Evolutionary conservation across 1,140 invertebrate species (phyloP).

Genomic region (Metaphire vulgaris): DNA sequence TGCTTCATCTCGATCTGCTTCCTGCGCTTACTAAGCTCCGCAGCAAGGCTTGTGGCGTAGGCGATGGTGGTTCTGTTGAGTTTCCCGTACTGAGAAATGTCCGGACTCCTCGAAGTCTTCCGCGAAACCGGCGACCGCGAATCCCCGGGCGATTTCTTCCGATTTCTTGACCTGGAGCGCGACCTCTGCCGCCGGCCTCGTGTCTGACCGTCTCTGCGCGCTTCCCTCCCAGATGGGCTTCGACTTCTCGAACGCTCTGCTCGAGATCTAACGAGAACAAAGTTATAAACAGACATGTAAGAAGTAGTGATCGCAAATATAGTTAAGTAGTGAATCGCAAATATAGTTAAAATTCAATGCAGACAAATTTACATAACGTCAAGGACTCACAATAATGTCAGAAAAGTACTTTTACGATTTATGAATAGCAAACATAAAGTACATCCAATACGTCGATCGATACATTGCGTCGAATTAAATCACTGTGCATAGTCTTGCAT

Average conservation of each 20-base stretch:
- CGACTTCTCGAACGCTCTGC: no score
- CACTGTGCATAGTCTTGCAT: no score
- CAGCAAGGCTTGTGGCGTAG: not conserved
- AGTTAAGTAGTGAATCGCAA: not conserved
- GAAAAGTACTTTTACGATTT: not conserved
- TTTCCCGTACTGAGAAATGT: not conserved
- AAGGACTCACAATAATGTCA: not conserved
- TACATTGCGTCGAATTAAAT: no score
- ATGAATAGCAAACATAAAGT: no score
- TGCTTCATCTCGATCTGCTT: constrained; percentile 1
- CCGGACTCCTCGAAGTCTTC: not conserved
- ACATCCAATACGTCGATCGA: no score
- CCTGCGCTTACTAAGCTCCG: not conserved
- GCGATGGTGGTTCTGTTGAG: not conserved
- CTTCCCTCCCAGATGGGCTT: not conserved
- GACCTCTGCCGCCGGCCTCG: not conserved
- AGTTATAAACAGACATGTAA: no score
- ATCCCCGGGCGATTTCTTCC: not conserved
- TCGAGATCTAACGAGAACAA: not conserved
- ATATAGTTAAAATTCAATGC: not conserved
- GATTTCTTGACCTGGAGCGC: not conserved
- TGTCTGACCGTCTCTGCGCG: not conserved
- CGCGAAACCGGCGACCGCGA: not conserved
- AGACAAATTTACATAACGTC: not conserved
- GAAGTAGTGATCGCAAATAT: no score